Evolutionary conservation across 2,888 invertebrate species (phyloP), one percentile per base, ranked within the genome.

Genomic region (Tiliacea citrago): DNA sequence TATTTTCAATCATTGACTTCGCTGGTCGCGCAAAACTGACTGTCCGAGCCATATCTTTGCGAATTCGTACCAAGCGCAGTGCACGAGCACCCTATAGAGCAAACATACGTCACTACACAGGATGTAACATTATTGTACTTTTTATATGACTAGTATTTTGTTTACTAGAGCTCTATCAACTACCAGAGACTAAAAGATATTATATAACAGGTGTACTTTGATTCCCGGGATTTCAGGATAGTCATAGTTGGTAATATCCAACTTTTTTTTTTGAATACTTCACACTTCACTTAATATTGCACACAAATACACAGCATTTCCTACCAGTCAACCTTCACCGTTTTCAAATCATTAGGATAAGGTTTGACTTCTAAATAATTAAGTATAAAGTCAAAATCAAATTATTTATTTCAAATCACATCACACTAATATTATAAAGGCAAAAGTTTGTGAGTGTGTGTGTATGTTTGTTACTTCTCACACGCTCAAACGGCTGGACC

Each of bases 81-180:
- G 51, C n/a, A 7, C 8, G 55, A 24, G 24, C 16, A 13, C 21
- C 60, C 24, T 58, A 6, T 39, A 75, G 8, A 53, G 9, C 24
- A 62, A 45, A 67, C 51, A 6, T 29, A 60, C 53, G 65, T 73
- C 73, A 66, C 53, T 5, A 21, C 9, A 47, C 57, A 53, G 75
- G 67, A 81, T 81, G 45, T 68, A 24, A 42, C 47, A 24, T 53
- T 58, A 62, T 55, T 55, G 21, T 42, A 57, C 12, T 57, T 66
- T 76, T 39, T 16, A 21, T 53, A 24, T 47, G 71, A 29, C 8
- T 53, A 18, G 18, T 24, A 7, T 45, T 57, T 57, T 78, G 81
- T 78, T 81, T 81, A 16, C 35, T 12, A 18, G 7, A 42, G 35
- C 61, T 62, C 35, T 51, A 5, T 29, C 53, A 67, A 68, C 53